These are phyloP conservation scores for Panurus biarmicus DNA, from an alignment of 2,113 vertebrate genomes.

Conservation along the genomic window DNA sequence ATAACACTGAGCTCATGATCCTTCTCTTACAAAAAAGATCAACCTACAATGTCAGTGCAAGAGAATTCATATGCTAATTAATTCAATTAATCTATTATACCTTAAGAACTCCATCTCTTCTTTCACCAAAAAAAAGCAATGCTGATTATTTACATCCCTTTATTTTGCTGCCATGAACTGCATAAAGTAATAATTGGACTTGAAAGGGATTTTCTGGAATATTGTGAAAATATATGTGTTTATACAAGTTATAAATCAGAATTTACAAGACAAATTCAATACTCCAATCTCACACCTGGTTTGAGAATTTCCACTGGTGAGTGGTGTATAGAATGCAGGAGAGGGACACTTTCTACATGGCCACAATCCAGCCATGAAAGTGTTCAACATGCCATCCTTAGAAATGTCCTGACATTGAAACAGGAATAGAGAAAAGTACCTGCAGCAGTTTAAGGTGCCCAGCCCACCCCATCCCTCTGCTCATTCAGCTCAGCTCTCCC, in stretches of 20 bases:
- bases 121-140: not conserved
- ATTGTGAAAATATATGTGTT: not conserved
- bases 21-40: not conserved
- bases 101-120: not conserved
- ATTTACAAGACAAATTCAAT: not conserved
- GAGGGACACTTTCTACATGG: not conserved
- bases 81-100: not conserved
- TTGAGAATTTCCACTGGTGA: not conserved
- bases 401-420: not conserved
- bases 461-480: not conserved
- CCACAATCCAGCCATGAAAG: not conserved
- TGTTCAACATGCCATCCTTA: not conserved
- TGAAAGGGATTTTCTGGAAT: not conserved
- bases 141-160: not conserved
- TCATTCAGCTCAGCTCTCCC: not conserved
- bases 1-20: not conserved
- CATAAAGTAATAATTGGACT: not conserved
- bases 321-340: not conserved
- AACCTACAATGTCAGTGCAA: not conserved
- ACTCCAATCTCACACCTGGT: not conserved
- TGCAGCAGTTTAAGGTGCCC: not conserved
- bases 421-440: not conserved
- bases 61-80: constrained; percentile 18
- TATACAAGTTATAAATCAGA: not conserved
- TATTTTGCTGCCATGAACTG: not conserved